Evolutionary conservation across 2,113 vertebrate genomes (phyloP).

Genomic region (Pteropus alecto): DNA sequence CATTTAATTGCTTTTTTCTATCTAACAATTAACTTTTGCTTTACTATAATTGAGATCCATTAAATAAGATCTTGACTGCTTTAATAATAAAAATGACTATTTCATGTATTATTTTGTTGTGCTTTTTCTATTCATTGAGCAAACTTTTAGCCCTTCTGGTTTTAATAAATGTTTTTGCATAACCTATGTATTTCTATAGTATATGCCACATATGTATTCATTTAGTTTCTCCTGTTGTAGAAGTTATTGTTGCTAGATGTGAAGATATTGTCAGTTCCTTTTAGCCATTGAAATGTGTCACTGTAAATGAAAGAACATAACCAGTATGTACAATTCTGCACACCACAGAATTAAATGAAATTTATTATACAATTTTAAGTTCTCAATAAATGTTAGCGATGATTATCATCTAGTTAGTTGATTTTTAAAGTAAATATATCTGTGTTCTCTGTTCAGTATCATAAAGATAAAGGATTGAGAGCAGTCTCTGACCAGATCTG

Average conservation of each 20-base stretch:
- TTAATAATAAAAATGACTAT: not conserved
- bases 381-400: not conserved
- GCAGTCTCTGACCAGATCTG: not conserved
- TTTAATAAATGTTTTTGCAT: slow-evolving; percentile 6
- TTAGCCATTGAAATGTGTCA: not conserved
- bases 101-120: slow-evolving; percentile 3
- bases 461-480: not conserved
- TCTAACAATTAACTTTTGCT: not conserved
- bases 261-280: slow-evolving; percentile 12
- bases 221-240: slow-evolving; percentile 5
- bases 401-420: not conserved
- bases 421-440: slow-evolving; percentile 6
- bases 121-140: not conserved
- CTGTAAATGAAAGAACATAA: not conserved
- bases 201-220: not conserved
- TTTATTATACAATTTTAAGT: slow-evolving; percentile 33
- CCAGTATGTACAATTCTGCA: not conserved
- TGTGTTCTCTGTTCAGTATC: not conserved
- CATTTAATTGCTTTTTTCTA: not conserved
- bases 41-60: not conserved
- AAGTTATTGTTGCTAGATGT: not conserved
- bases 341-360: not conserved
- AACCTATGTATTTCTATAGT: not conserved
- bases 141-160: not conserved
- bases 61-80: slow-evolving; percentile 11